These are phyloP conservation scores for Rhysida immarginata DNA, from an alignment of 1,140 invertebrate genomes.

Conservation along the genomic window DNA sequence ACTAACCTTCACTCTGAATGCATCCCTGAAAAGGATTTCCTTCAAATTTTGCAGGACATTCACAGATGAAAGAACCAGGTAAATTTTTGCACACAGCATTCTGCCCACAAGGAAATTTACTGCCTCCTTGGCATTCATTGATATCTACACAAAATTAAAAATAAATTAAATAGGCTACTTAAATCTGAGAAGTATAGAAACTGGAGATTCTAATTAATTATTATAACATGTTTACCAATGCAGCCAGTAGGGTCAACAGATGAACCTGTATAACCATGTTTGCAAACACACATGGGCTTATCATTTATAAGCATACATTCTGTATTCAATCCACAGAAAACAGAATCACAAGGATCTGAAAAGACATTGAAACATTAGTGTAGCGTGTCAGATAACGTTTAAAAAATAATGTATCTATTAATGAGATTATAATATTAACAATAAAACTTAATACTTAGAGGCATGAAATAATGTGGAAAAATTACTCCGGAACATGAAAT, in stretches of 20 bases:
- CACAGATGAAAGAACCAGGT: slow-evolving; percentile 67
- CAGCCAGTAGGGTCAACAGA: slow-evolving; percentile 57
- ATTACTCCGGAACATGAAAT: too few relatives aligned
- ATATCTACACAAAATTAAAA: slow-evolving; percentile 60
- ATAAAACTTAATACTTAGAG: too few relatives aligned
- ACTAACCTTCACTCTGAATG: not conserved
- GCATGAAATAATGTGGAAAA: too few relatives aligned
- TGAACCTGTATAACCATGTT: slow-evolving; percentile 47
- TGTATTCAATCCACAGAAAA: slow-evolving; percentile 69
- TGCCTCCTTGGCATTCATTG: slow-evolving; percentile 52
- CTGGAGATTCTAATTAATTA: too few relatives aligned
- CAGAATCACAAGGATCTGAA: slow-evolving; percentile 72
- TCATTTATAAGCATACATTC: slow-evolving; percentile 74
- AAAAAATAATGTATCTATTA: too few relatives aligned
- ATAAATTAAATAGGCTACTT: too few relatives aligned
- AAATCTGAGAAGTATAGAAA: too few relatives aligned
- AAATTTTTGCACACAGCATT: slow-evolving; percentile 77
- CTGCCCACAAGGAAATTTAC: slow-evolving; percentile 56
- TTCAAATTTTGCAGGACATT: slow-evolving; percentile 62
- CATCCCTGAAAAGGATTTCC: slow-evolving; percentile 65
- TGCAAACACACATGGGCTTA: slow-evolving; percentile 65
- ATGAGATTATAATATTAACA: too few relatives aligned
- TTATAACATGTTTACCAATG: slow-evolving; percentile 22
- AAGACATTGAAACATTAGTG: too few relatives aligned
- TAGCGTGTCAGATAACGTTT: too few relatives aligned